A percentile compares a stretch with the other conserved stretches of the same genome.
Evolutionary conservation across 2,797 vertebrate genomes (phyloP).

Genomic region (Mus spretus): DNA sequence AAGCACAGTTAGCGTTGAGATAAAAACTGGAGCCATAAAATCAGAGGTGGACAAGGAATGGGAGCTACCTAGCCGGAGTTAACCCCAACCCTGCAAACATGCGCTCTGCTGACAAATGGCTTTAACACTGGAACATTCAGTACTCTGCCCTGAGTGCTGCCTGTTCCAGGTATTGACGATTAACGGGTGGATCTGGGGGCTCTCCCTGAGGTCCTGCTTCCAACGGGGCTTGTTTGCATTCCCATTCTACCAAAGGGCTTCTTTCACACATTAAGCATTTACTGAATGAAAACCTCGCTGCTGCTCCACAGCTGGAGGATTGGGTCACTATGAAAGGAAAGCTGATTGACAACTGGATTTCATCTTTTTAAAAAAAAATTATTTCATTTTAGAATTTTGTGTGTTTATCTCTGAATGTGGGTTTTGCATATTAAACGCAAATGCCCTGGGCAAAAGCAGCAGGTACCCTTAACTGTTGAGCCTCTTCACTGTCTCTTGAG

Average conservation of each 20-base stretch:
- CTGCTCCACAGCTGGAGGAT: background rate
- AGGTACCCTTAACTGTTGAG: background rate
- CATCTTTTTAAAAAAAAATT: background rate
- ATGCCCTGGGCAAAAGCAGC: no score
- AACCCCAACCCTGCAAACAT: constrained; percentile 5
- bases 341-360: background rate
- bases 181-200: background rate
- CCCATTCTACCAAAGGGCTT: background rate
- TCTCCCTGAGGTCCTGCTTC: constrained; percentile 16
- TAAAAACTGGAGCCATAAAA: background rate
- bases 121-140: constrained; percentile 20
- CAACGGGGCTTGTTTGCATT: background rate
- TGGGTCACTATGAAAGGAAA: background rate
- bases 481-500: background rate
- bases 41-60: background rate
- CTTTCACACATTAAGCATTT: constrained; percentile 11
- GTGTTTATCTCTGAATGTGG: background rate
- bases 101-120: constrained; percentile 1
- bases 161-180: background rate
- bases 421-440: background rate
- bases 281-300: background rate
- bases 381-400: background rate
- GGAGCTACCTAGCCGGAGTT: background rate
- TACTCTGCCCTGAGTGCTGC: background rate
- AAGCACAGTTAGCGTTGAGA: background rate